Percentiles rank a stretch among this genome's conserved stretches.
phyloP scores from a whole-genome alignment of 2,113 vertebrate genomes.

The Rhynchomys soricoides region DNA sequence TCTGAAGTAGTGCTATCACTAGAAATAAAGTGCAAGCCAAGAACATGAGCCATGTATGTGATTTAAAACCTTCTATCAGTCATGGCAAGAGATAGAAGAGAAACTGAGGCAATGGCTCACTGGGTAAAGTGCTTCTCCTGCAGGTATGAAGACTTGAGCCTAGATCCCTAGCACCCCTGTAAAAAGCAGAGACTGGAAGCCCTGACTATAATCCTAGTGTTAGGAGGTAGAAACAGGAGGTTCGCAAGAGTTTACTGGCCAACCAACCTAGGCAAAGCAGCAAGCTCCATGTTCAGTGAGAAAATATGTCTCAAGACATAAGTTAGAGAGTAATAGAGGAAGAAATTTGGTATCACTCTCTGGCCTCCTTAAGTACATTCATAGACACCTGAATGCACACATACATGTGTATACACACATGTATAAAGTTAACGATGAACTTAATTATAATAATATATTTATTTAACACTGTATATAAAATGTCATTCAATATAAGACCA shows the following conservation, averaged over 20 bases:
- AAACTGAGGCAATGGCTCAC: background rate
- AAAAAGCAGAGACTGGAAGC: background rate
- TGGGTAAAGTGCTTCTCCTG: background rate
- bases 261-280: background rate
- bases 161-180: background rate
- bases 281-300: background rate
- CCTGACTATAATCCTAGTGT: background rate
- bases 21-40: conserved; percentile 44
- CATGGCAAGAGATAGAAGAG: background rate
- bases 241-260: background rate
- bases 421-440: background rate
- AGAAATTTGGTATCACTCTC: background rate
- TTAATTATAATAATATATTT: conserved; percentile 40
- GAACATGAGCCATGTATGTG: background rate
- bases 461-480: conserved; percentile 38
- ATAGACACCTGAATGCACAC: background rate
- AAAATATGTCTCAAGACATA: background rate
- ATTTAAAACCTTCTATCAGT: conserved; percentile 45
- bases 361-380: background rate
- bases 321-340: background rate
- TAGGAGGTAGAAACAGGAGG: background rate
- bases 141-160: background rate
- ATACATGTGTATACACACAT: background rate
- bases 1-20: conserved; percentile 14
- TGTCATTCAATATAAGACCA: background rate